phyloP scores from a whole-genome alignment of 2,888 invertebrate species.

The Tenodera sinensis region DNA sequence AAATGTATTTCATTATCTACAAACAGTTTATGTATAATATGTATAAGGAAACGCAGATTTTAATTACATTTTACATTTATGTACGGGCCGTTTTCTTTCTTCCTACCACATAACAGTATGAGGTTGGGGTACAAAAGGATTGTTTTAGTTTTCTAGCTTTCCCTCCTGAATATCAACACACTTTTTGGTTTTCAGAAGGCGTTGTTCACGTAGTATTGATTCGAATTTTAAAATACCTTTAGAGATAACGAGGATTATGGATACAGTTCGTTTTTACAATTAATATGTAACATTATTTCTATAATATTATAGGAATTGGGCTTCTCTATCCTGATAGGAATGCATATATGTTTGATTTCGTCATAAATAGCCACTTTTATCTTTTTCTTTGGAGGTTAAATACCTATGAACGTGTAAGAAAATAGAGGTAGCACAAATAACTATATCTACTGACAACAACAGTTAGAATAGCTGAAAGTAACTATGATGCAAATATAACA shows the following conservation, averaged over 20 bases:
- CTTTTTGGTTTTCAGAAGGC: neutral
- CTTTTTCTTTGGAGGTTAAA: neutral
- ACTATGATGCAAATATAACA: too few relatives aligned
- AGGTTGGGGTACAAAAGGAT: constrained; percentile 7
- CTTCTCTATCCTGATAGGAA: neutral
- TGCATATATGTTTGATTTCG: neutral
- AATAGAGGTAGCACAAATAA: constrained; percentile 4
- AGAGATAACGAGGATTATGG: neutral
- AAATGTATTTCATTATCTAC: constrained; percentile 15
- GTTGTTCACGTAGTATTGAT: neutral
- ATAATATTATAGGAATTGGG: neutral
- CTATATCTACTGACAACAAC: constrained; percentile 6
- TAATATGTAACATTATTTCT: neutral
- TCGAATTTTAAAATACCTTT: neutral
- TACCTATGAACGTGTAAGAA: constrained; percentile 1
- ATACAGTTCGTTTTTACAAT: neutral
- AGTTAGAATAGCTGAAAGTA: neutral
- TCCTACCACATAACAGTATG: neutral
- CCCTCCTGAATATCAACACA: neutral
- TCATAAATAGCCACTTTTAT: neutral
- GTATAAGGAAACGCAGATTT: constrained; percentile 1
- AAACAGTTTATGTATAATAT: neutral
- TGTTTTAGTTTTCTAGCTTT: neutral
- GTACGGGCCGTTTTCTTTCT: neutral
- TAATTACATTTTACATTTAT: neutral